Evolutionary conservation across 2,797 vertebrate species (phyloP).

Genomic region (Brachyalestes nurse): DNA sequence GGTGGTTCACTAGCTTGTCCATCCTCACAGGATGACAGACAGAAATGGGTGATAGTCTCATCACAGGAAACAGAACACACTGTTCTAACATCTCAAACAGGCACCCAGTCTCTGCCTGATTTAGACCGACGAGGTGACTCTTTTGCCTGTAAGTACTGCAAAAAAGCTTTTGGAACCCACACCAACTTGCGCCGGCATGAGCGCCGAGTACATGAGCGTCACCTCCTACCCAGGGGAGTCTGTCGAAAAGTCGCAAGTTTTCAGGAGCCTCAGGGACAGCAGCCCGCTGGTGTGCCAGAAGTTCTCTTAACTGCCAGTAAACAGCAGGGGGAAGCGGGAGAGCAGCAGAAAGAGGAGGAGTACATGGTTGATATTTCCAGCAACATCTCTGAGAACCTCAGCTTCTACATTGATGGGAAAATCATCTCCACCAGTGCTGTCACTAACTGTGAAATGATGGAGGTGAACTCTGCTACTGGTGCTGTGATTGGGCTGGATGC

Average conservation of each 20-base stretch:
- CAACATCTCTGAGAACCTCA: constrained; percentile 95
- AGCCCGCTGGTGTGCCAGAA: constrained; percentile 53
- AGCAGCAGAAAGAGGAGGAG: constrained; percentile 76
- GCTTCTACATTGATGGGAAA: constrained; percentile 95
- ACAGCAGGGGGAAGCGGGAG: constrained; percentile 76
- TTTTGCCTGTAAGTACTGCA: constrained; percentile 89
- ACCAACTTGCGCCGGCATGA: constrained; percentile 89
- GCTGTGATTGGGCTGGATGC: constrained; percentile 87
- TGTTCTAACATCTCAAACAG: constrained; percentile 62
- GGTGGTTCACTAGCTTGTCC: constrained; percentile 51
- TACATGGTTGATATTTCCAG: constrained; percentile 94
- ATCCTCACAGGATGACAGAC: constrained; percentile 56
- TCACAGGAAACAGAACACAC: constrained; percentile 30
- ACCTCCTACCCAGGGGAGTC: constrained; percentile 79
- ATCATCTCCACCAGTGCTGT: constrained; percentile 89
- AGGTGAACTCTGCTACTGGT: constrained; percentile 83
- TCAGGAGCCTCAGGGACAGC: constrained; percentile 70
- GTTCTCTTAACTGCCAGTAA: constrained; percentile 35
- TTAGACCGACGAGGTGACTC: constrained; percentile 58
- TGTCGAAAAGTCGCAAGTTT: constrained; percentile 77
- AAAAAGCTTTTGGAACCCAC: constrained; percentile 88
- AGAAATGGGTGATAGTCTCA: constrained; percentile 32
- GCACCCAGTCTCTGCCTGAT: constrained; percentile 29
- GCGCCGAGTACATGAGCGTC: constrained; percentile 86
- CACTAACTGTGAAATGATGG: constrained; percentile 88